phyloP scores from a whole-genome alignment of 1,140 invertebrate species.

The Neomicropteryx cornuta region DNA sequence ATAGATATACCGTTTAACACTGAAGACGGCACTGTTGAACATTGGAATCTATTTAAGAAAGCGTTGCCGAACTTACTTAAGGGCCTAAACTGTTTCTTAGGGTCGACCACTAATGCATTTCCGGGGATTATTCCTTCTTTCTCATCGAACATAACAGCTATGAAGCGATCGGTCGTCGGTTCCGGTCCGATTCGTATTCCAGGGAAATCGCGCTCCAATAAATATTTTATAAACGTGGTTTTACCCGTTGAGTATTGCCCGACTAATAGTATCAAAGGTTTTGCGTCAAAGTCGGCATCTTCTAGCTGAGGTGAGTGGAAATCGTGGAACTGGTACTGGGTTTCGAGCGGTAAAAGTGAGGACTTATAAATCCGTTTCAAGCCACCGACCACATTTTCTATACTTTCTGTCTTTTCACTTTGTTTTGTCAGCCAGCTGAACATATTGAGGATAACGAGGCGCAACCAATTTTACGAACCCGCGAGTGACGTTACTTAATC shows the following conservation, averaged over 20 bases:
- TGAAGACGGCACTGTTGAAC: constrained; percentile 72
- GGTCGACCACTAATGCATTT: constrained; percentile 95
- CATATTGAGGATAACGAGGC: constrained; percentile 56
- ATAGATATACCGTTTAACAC: constrained; percentile 91
- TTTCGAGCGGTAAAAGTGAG: constrained; percentile 87
- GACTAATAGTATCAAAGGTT: constrained; percentile 95
- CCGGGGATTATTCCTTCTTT: constrained; percentile 93
- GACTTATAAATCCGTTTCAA: constrained; percentile 85
- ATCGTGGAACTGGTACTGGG: constrained; percentile 91
- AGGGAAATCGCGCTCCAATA: constrained; percentile 90
- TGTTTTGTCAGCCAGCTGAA: constrained; percentile 82
- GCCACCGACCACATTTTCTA: constrained; percentile 77
- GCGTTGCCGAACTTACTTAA: constrained; percentile 96
- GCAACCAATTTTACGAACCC: too few species aligned
- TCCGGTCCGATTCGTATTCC: constrained; percentile 93
- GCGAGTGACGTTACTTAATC: too few species aligned
- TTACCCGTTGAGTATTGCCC: constrained; percentile 99
- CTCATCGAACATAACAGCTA: constrained; percentile 90
- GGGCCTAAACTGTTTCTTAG: constrained; percentile 90
- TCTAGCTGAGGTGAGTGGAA: constrained; percentile 93
- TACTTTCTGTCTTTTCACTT: constrained; percentile 76
- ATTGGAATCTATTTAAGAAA: constrained; percentile 94
- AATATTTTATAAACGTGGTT: constrained; percentile 94
- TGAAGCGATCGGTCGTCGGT: constrained; percentile 96
- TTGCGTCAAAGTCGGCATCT: constrained; percentile 97